Percentiles rank a stretch among this genome's conserved stretches.
These are phyloP conservation scores for Deroptyus accipitrinus DNA, from an alignment of 2,113 vertebrate species.

Conservation along the genomic window DNA sequence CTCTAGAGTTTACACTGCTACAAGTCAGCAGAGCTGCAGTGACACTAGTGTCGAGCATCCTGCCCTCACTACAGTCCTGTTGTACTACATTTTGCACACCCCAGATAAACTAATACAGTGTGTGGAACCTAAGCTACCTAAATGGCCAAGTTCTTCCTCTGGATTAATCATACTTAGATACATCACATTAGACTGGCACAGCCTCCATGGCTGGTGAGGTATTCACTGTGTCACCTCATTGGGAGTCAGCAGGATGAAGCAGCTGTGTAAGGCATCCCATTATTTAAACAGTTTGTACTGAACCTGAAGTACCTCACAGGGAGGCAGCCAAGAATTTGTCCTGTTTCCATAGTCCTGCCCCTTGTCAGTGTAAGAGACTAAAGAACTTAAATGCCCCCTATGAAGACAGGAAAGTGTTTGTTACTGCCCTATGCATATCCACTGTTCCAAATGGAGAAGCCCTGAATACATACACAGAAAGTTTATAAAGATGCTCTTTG, in stretches of 20 bases:
- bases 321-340: conserved; percentile 7
- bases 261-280: background rate
- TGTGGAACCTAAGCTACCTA: background rate
- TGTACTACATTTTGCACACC: background rate
- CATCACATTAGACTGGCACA: background rate
- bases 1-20: background rate
- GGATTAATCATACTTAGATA: background rate
- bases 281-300: conserved; percentile 20
- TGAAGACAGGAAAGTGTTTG: background rate
- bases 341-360: background rate
- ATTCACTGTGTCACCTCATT: conserved; percentile 12
- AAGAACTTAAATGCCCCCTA: background rate
- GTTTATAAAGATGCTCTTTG: background rate
- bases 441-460: background rate
- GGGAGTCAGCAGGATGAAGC: conserved; percentile 10
- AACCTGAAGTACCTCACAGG: background rate
- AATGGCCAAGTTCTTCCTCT: background rate
- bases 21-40: background rate
- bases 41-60: background rate
- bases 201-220: background rate
- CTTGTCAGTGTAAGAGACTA: background rate
- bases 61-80: background rate
- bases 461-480: background rate
- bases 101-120: background rate
- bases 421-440: background rate